Conservation (phyloP, 2,888 invertebrate genomes). For the Petrolisthes manimaculis region DNA sequence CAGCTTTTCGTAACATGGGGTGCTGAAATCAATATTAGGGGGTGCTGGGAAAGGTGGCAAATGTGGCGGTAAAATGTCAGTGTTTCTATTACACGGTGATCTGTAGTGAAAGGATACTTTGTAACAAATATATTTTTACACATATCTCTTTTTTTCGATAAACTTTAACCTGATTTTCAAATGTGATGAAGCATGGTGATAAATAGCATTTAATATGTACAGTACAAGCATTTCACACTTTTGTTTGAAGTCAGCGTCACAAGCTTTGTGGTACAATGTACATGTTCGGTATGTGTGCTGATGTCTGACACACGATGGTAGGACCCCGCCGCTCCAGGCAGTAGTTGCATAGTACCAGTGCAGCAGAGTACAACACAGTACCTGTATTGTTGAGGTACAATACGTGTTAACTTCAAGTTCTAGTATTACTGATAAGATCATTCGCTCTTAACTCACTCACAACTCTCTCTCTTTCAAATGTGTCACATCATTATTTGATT, state of each 20-base stretch:
- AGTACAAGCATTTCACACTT: conserved; percentile 24
- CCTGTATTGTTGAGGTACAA: too few relatives aligned
- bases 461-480: too few relatives aligned
- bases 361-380: too few relatives aligned
- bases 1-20: conserved; percentile 25
- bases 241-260: conserved; percentile 10
- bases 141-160: background rate
- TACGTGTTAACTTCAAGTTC: too few relatives aligned
- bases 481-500: too few relatives aligned
- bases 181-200: conserved; percentile 16
- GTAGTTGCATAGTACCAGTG: too few relatives aligned
- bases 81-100: background rate
- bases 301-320: too few relatives aligned
- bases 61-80: conserved; percentile 15
- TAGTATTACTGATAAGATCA: too few relatives aligned
- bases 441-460: too few relatives aligned
- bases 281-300: too few relatives aligned
- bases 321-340: too few relatives aligned
- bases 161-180: conserved; percentile 33
- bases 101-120: background rate
- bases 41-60: conserved; percentile 16
- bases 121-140: background rate
- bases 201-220: conserved; percentile 9
- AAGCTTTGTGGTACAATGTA: conserved; percentile 29
- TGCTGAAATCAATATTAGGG: conserved; percentile 7